Evolutionary conservation across 2,113 vertebrate species (phyloP), one percentile per base, ranked within the genome.

Genomic region (Lepus timidus): DNA sequence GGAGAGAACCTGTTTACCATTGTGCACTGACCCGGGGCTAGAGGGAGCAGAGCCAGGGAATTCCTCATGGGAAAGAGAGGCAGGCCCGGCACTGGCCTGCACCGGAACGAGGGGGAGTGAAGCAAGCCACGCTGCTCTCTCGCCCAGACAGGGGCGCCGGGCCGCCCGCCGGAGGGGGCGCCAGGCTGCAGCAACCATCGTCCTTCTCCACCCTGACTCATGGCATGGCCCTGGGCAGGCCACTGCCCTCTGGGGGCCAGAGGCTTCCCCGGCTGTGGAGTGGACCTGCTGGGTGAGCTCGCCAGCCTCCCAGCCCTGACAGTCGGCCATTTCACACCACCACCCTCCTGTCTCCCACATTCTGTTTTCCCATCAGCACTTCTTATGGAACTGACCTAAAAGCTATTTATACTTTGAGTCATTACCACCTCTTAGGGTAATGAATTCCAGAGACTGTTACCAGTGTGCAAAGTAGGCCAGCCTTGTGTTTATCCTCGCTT

Each of bases 1-100:
- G 92, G 93, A 96, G 94, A 96, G 91, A 96, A 96, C 96, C 97
- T 97, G 96, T 97, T 97, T 97, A 96, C 94, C 82, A 84, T 39
- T 95, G 90, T 96, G 93, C n/a, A 51, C 93, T 95, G 96, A 97
- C 93, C 97, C 88, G 55, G 75, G 44, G 39, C 94, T 88, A 44
- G 85, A 96, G 93, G 81, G 92, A 96, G 67, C 90, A 95, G 94
- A 95, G 90, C 95, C 92, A 94, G 85, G 82, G 94, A 96, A 95
- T 95, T 94, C 83, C 74, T 94, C 92, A 82, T 95, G 96, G 96
- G 79, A 94, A 92, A 92, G 78, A 94, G 82, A 94, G 51, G 93
- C 92, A 83, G 85, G 88, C 51, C 85, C 44, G 83, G 85, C 84
- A 82, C 74, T 87, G 61, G 67, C 78, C 78, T 79, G 62, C 36